Evolutionary conservation across 2,888 invertebrate species (phyloP).

Genomic region (Hecatera dysodea): DNA sequence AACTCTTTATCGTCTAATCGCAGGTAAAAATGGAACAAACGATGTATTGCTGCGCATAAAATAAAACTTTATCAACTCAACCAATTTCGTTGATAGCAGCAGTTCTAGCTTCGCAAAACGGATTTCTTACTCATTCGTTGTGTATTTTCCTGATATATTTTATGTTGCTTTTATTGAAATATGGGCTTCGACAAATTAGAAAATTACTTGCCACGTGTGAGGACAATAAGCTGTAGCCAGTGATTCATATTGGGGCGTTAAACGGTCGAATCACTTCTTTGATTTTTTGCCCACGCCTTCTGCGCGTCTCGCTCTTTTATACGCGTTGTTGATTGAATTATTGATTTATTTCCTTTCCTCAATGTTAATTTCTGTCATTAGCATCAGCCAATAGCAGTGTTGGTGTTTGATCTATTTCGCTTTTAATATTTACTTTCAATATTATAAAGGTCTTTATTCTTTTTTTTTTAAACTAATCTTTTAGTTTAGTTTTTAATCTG

Average conservation of each 20-base stretch:
- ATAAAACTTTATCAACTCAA: conserved; percentile 32
- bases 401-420: conserved; percentile 20
- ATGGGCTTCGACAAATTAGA: conserved; percentile 36
- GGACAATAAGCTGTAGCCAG: conserved; percentile 47
- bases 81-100: conserved; percentile 28
- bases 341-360: conserved; percentile 25
- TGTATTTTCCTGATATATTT: conserved; percentile 31
- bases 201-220: conserved; percentile 55
- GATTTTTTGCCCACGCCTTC: conserved; percentile 75
- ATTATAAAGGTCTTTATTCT: not conserved
- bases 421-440: not conserved
- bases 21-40: conserved; percentile 1
- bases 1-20: conserved; percentile 10
- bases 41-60: conserved; percentile 4
- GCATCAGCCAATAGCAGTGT: not conserved
- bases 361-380: conserved; percentile 13
- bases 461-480: too few relatives aligned
- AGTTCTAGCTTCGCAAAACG: conserved; percentile 14
- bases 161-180: conserved; percentile 44
- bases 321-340: conserved; percentile 45
- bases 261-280: conserved; percentile 62
- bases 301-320: conserved; percentile 66
- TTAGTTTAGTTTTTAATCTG: not conserved
- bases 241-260: conserved; percentile 74
- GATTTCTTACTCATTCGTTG: conserved; percentile 3